Evolutionary conservation across 35 echinoderm and acorn worm genomes (phyloP), one percentile per base, ranked within the genome.

Genomic region (Anneissia japonica): DNA sequence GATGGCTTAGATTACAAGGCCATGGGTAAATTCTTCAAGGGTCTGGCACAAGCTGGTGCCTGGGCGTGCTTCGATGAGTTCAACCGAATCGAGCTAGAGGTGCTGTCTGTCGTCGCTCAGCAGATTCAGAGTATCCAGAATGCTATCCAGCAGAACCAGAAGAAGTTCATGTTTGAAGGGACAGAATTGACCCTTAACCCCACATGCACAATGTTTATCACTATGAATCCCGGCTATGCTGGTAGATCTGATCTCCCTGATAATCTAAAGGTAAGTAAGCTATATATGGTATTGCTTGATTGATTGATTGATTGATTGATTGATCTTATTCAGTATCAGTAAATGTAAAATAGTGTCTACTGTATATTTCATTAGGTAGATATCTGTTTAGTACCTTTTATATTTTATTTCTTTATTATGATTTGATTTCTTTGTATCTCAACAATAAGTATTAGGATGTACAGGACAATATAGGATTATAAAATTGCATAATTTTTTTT

Each of bases 61-160:
- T 99, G 96, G 96, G 96, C 96, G 19, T 99, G 96, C 85, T 99
- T 99, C 72, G 96, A 99, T 30, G 96, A 97, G 81, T 94, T 99
- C 86, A 99, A 99, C 46, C 96, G 96, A 19, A 99, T 99, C 28
- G 96, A 99, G 79, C 83, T 99, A 45, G 96, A 99, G 86, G 96
- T 99, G 51, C 37, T 99, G 85, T 99, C 96, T 16, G 92, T 94
- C 37, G 89, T 95, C 0, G 95, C 95, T 35, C 95, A 97, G 84
- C 95, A 97, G 86, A 97, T 97, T 83, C 91, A 91, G 26, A 93
- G 95, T 51, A 97, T 97, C 78, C 95, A 97, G 32, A 75, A 92
- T 26, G 95, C 95, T 72, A 97, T 97, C 29, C 91, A 93, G 85
- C 87, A 36, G 21, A 14, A 88, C 74, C 80, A 76, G 26, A 97